These are phyloP conservation scores for Ferdinandea cuprea DNA, from an alignment of 2,888 invertebrate genomes.

Conservation along the genomic window DNA sequence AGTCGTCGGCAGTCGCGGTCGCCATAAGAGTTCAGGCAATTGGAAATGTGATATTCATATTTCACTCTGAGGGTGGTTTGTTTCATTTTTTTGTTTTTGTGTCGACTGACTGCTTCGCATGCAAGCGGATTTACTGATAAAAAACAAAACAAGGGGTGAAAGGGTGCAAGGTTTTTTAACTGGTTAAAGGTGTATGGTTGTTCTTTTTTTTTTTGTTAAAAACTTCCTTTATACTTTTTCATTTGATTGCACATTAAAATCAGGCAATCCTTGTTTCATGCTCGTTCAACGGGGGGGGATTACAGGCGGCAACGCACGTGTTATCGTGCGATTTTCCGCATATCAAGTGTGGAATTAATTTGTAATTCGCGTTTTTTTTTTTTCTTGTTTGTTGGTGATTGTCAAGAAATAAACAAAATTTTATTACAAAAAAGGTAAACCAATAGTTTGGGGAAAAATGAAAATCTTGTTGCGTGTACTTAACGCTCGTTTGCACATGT, in stretches of 20 bases:
- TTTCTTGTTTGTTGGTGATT: constrained; percentile 49
- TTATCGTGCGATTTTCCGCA: constrained; percentile 61
- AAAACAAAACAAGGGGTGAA: constrained; percentile 42
- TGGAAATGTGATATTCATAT: constrained; percentile 67
- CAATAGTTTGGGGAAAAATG: constrained; percentile 15
- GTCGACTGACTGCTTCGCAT: constrained; percentile 45
- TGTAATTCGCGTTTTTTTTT: constrained; percentile 59
- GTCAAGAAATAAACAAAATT: constrained; percentile 44
- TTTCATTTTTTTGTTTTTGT: constrained; percentile 7
- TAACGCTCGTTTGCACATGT: constrained; percentile 66
- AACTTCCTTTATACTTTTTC: constrained; percentile 44
- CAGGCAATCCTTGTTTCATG: constrained; percentile 56
- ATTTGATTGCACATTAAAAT: constrained; percentile 67
- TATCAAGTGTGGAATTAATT: constrained; percentile 72
- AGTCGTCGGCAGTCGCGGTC: constrained; percentile 21
- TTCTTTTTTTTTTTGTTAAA: constrained; percentile 18
- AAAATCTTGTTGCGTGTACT: constrained; percentile 62
- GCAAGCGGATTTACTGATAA: constrained; percentile 58
- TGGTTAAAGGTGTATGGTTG: background rate
- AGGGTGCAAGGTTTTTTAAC: constrained; percentile 1
- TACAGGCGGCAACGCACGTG: constrained; percentile 25
- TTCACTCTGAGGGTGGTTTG: constrained; percentile 46
- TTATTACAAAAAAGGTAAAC: background rate
- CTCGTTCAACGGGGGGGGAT: constrained; percentile 1
- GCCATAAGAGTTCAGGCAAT: constrained; percentile 51